A percentile compares a stretch with the other conserved stretches of the same genome.
Conservation (phyloP, 1,140 invertebrate species). For the Caenorhabditis remanei region DNA sequence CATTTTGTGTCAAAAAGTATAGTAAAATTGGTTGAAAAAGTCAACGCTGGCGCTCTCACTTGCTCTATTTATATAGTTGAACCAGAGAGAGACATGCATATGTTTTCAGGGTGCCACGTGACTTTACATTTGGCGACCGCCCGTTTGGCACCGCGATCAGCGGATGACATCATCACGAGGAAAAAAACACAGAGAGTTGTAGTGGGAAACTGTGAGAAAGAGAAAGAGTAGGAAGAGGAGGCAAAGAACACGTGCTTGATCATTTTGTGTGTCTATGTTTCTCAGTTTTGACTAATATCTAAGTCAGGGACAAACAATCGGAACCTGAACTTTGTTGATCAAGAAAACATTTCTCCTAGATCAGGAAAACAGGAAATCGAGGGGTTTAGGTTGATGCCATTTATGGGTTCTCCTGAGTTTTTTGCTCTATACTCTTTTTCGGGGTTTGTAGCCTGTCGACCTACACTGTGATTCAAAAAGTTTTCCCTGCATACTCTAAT, state of each 20-base stretch:
- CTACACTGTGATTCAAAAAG: too few species aligned
- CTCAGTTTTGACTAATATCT: slow-evolving; percentile 1
- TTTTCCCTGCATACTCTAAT: too few species aligned
- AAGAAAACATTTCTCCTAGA: slow-evolving; percentile 21
- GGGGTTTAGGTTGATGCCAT: not conserved
- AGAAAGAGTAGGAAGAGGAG: not conserved
- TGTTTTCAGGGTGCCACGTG: slow-evolving; percentile 16
- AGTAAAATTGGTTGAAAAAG: not conserved
- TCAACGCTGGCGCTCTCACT: not conserved
- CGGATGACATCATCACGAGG: slow-evolving; percentile 51
- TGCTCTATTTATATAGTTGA: slow-evolving; percentile 27
- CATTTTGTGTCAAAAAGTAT: not conserved
- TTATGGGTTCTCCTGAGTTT: too few species aligned
- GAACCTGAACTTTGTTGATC: slow-evolving; percentile 34
- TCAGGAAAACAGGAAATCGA: slow-evolving; percentile 13
- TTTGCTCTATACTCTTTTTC: too few species aligned
- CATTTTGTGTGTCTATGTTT: not conserved
- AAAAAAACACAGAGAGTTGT: slow-evolving; percentile 7
- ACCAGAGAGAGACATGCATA: not conserved
- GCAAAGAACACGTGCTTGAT: slow-evolving; percentile 41
- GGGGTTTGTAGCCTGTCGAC: too few species aligned
- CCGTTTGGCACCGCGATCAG: slow-evolving; percentile 11
- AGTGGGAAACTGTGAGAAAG: slow-evolving; percentile 18
- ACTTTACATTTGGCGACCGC: slow-evolving; percentile 12
- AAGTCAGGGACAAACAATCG: slow-evolving; percentile 17